Evolutionary conservation across 2,888 invertebrate species (phyloP).

Genomic region (Drosophila acutilabella): DNA sequence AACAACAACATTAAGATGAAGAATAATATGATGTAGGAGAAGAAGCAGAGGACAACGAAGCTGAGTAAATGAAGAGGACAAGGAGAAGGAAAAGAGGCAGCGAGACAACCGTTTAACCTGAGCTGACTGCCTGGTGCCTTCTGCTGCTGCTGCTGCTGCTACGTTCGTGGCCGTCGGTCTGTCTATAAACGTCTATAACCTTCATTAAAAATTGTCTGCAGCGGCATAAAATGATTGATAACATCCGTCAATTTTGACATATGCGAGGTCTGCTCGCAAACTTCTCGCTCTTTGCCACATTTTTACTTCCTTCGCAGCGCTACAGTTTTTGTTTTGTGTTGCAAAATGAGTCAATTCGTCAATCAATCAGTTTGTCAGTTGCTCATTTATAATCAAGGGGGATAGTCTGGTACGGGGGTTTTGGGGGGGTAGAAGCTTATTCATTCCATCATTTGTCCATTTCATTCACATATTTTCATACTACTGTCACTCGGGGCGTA

Average conservation of each 20-base stretch:
- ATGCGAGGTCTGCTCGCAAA: slow-evolving; percentile 63
- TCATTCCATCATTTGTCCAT: slow-evolving; percentile 48
- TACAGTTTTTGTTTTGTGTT: slow-evolving; percentile 14
- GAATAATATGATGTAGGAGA: neutral
- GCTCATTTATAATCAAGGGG: slow-evolving; percentile 70
- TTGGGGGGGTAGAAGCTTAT: slow-evolving; percentile 31
- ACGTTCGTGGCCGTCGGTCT: slow-evolving; percentile 33
- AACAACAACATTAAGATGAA: slow-evolving; percentile 4
- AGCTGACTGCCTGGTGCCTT: slow-evolving; percentile 30
- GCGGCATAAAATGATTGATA: slow-evolving; percentile 79
- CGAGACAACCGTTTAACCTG: slow-evolving; percentile 51
- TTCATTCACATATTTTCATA: slow-evolving; percentile 27
- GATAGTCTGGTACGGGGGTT: neutral
- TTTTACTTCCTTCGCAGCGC: slow-evolving; percentile 9
- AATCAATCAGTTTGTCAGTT: slow-evolving; percentile 79
- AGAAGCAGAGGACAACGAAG: neutral
- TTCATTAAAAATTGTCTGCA: slow-evolving; percentile 81
- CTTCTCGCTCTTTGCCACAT: slow-evolving; percentile 5
- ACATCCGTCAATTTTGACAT: slow-evolving; percentile 81
- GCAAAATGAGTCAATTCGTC: slow-evolving; percentile 77
- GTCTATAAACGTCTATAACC: slow-evolving; percentile 77
- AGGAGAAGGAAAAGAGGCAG: slow-evolving; percentile 2
- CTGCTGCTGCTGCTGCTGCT: slow-evolving; percentile 13
- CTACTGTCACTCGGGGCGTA: slow-evolving; percentile 71
- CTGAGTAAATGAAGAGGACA: neutral